These are phyloP conservation scores for Ormyrus labotus DNA, from an alignment of 2,888 invertebrate species.

Conservation along the genomic window DNA sequence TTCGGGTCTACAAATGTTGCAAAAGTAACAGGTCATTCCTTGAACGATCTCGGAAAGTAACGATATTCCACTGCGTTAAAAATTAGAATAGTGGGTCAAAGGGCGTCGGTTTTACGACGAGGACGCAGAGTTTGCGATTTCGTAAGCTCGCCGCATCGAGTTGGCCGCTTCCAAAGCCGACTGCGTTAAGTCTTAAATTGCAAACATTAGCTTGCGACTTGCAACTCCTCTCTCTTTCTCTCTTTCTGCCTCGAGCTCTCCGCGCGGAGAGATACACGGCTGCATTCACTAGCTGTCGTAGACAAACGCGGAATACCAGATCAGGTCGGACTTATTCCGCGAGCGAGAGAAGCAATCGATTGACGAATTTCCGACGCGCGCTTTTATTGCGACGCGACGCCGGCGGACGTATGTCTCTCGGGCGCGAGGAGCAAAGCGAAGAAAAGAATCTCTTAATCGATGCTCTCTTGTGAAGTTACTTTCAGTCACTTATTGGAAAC, in stretches of 20 bases:
- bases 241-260: too few relatives aligned
- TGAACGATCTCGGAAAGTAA: too few relatives aligned
- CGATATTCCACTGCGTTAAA: too few relatives aligned
- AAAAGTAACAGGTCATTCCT: too few relatives aligned
- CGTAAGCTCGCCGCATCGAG: conserved; percentile 5
- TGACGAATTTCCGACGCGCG: conserved; percentile 8
- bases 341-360: conserved; percentile 1
- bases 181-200: conserved; percentile 68
- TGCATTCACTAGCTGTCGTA: not conserved
- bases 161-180: conserved; percentile 12
- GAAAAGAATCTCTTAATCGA: too few relatives aligned
- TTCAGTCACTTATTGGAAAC: too few relatives aligned
- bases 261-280: too few relatives aligned
- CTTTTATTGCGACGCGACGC: conserved; percentile 1
- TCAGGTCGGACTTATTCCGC: not conserved
- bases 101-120: not conserved
- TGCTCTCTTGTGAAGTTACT: too few relatives aligned
- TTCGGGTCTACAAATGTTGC: too few relatives aligned
- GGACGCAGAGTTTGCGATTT: conserved; percentile 3
- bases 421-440: too few relatives aligned
- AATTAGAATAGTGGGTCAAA: not conserved
- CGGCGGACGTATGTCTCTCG: not conserved
- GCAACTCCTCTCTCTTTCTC: conserved; percentile 62
- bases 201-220: conserved; percentile 71
- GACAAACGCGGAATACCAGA: conserved; percentile 20